Conservation (phyloP, 1,140 invertebrate species). For the Dendroctonus valens region DNA sequence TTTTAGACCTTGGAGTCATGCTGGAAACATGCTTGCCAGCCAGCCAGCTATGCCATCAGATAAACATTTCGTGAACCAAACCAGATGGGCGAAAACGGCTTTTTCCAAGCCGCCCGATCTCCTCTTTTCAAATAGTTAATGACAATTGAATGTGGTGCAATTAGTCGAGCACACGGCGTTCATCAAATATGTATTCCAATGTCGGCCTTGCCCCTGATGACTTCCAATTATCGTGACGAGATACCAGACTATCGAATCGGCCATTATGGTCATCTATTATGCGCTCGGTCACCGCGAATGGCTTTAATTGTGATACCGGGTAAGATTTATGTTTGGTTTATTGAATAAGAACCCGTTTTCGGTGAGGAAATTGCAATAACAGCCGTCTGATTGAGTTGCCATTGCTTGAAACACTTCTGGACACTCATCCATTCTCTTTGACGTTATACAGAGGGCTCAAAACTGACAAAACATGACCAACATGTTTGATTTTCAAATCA, state of each 20-base stretch:
- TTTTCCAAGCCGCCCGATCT: too few species aligned
- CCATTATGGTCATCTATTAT: conserved; percentile 3
- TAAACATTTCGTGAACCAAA: too few species aligned
- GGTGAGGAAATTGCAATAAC: too few species aligned
- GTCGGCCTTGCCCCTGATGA: conserved; percentile 6
- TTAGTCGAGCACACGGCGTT: neutral
- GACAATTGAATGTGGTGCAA: neutral
- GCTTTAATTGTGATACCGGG: neutral
- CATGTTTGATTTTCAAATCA: too few species aligned
- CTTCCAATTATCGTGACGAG: conserved; percentile 10
- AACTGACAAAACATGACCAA: too few species aligned
- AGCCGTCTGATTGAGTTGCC: too few species aligned
- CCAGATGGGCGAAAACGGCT: too few species aligned
- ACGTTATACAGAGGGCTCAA: too few species aligned
- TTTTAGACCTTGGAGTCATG: neutral
- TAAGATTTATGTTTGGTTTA: neutral
- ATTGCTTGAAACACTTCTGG: too few species aligned
- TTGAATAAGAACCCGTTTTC: neutral
- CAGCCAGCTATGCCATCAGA: too few species aligned
- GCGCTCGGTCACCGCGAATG: neutral
- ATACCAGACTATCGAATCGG: conserved; percentile 8
- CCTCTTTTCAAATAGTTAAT: neutral
- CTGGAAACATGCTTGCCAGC: neutral
- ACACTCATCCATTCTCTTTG: too few species aligned
- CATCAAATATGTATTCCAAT: neutral